phyloP scores from a whole-genome alignment of 1,140 invertebrate species.

The Leptopilina boulardi region DNA sequence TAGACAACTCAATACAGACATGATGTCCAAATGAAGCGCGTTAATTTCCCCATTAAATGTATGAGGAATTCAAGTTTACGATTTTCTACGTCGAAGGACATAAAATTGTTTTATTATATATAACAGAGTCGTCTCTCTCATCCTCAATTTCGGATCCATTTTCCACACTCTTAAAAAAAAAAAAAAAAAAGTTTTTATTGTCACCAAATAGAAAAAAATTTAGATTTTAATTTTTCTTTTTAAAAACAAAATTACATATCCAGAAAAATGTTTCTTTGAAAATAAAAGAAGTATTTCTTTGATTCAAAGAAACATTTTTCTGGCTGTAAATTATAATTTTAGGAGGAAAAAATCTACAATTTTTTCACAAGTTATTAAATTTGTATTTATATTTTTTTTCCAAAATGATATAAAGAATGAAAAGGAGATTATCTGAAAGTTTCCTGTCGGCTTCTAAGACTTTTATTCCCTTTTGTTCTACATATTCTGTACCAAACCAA shows the following conservation, averaged over 20 bases:
- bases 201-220: too few species aligned
- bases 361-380: too few species aligned
- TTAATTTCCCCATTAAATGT: conserved; percentile 50
- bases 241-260: too few species aligned
- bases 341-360: too few species aligned
- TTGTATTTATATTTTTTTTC: background rate
- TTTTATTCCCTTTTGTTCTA: background rate
- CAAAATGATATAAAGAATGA: conserved; percentile 40
- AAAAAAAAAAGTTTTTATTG: background rate
- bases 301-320: too few species aligned
- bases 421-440: conserved; percentile 18
- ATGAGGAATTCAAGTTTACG: conserved; percentile 41
- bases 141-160: background rate
- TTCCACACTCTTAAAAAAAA: background rate
- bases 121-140: conserved; percentile 17
- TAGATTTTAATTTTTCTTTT: too few species aligned
- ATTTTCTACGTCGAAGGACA: conserved; percentile 1
- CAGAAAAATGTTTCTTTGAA: too few species aligned
- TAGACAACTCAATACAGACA: background rate
- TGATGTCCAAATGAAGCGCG: conserved; percentile 27
- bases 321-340: too few species aligned
- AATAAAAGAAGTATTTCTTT: too few species aligned
- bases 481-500: background rate
- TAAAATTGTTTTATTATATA: conserved; percentile 14
- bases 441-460: background rate